Evolutionary conservation across 1,140 invertebrate genomes (phyloP), one percentile per base, ranked within the genome.

Genomic region (Trichogramma pretiosum): DNA sequence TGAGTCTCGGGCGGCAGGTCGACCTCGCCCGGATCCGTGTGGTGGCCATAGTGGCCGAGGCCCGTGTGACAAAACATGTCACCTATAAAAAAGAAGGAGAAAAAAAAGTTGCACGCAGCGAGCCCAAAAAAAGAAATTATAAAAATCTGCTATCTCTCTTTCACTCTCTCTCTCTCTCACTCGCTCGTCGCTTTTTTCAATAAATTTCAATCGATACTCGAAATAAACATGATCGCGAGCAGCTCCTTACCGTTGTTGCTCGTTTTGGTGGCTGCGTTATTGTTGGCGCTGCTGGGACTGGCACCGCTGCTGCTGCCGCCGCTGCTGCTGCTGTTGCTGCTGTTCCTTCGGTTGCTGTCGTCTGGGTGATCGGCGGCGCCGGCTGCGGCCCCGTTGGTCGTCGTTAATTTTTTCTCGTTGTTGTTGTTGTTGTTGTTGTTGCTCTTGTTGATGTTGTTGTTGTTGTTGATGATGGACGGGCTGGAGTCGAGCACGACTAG

Each of bases 31-130:
- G 70, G 70, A 55, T 72, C 70, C 22, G 68, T 65, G 60, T 72
- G 70, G 49, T 71, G 68, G 49, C 65, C 70, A 44, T 72, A 72
- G 53, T 72, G 70, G 52, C 70, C 70, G 53, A 72, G 59, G 23
- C 70, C 70, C 69, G 70, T 67, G 60, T 72, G 67, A 70, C 70
- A 71, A 56, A 71, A 71, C 68, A 71, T 70, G 63, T 70, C 68
- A 64, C 68, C 70, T 71, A 59, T 65, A 28, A 28, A 28, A 5
- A 5, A 28, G 11, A 28, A 28, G 24, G 24, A 7, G 24, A 28
- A 11, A 7, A 11, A 28, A 7, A 5, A 28, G 5, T 28, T 5
- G 5, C 5, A 28, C 11, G 24, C 24, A 11, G 11, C 5, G 5
- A 28, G 24, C 24, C 24, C 5, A 11, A 11, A 11, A 28, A 11